Evolutionary conservation across 2,113 vertebrate species (phyloP).

Genomic region (Epinephelus cyanopodus): DNA sequence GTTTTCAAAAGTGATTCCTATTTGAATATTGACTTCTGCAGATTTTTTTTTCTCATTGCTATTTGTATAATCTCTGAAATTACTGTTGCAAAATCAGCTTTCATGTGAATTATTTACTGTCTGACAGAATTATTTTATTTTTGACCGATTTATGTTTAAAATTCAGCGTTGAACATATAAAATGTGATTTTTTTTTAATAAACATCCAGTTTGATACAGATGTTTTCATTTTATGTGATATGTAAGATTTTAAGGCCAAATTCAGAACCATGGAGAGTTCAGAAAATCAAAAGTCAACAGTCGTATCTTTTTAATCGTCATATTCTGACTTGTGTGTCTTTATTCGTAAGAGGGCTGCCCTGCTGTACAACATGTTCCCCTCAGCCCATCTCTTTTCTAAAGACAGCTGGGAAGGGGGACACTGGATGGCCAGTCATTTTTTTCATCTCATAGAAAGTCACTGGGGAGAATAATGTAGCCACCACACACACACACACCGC

Average conservation of each 20-base stretch:
- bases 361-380: constrained; percentile 12
- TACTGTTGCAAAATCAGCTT: background rate
- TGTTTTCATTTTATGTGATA: background rate
- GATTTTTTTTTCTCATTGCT: background rate
- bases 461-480: constrained; percentile 66
- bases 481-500: constrained; percentile 13
- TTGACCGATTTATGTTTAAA: too few relatives aligned
- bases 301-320: background rate
- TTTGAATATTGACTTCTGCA: background rate
- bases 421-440: constrained; percentile 27
- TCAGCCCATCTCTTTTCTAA: constrained; percentile 53
- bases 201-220: background rate
- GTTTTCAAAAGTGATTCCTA: background rate
- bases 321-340: background rate
- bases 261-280: too few relatives aligned
- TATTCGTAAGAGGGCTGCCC: constrained; percentile 22
- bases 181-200: background rate
- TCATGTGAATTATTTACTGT: background rate
- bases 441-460: constrained; percentile 69
- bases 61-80: background rate
- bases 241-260: background rate
- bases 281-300: too few relatives aligned
- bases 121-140: background rate
- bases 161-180: background rate
- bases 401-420: constrained; percentile 23